Evolutionary conservation across 2,113 vertebrate genomes (phyloP), one percentile per base, ranked within the genome.

Genomic region (Cynopterus brachyotis): DNA sequence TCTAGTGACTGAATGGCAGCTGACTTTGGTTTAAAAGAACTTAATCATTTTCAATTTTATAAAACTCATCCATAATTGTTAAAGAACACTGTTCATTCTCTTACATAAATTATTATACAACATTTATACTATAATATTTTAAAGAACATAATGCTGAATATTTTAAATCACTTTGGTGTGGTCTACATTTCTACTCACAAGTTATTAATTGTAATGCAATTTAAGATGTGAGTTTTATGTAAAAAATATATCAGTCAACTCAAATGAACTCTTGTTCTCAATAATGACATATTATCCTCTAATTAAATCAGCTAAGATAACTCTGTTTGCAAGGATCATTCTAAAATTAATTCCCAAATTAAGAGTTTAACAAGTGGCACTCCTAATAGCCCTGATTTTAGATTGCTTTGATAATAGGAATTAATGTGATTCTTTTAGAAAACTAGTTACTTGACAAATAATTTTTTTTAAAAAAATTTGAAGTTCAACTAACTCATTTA

Each of bases 291-390:
- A 82, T 37, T 82, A 84, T 72, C 32, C 82, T 95, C 73, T 93
- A 96, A 92, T 93, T 95, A 93, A 97, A 90, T 96, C 42, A 81
- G 59, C 69, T 94, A 79, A 80, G 47, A 88, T 67, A 92, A 83
- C 67, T 94, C 78, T 80, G 80, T 91, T 93, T 79, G 40, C 88
- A 88, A 76, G 81, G 30, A 91, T 55, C 73, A 37, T 35, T 84
- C 26, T 85, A 79, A 91, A 96, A 95, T 92, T 84, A 82, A 95
- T 79, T 86, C 66, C 22, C 53, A 92, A 80, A 86, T 84, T 79
- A 92, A 82, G 90, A 95, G 37, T 92, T 69, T 83, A 91, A 92
- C 35, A 93, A 83, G 79, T 80, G 30, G 69, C 5, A 59, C n/a
- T 66, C 62, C 67, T 93, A 75, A 84, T 24, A 88, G 26, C 57